Evolutionary conservation across 2,113 vertebrate genomes (phyloP).

Genomic region (Elgaria multicarinata): DNA sequence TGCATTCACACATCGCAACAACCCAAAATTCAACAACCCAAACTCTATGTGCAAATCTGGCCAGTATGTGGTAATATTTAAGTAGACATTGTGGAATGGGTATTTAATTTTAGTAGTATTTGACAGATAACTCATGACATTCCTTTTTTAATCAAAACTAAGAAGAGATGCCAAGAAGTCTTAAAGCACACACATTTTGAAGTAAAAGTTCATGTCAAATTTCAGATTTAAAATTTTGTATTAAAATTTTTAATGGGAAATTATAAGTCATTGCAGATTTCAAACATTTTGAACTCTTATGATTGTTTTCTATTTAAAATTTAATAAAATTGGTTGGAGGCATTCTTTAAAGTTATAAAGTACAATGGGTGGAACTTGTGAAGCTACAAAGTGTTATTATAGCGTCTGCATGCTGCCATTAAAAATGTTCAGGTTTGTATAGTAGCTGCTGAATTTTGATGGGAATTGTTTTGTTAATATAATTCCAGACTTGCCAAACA

Average conservation of each 20-base stretch:
- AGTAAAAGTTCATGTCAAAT: background rate
- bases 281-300: background rate
- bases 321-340: background rate
- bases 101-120: background rate
- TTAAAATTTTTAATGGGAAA: background rate
- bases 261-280: background rate
- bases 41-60: too few species aligned
- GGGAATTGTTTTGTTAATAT: background rate
- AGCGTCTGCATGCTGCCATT: background rate
- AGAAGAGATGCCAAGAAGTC: background rate
- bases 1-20: too few species aligned
- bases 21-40: too few species aligned
- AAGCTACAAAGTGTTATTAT: background rate
- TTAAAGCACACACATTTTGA: background rate
- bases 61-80: background rate
- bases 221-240: background rate
- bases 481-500: too few species aligned
- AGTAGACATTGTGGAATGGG: background rate
- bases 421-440: background rate
- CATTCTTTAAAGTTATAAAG: background rate
- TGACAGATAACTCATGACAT: background rate
- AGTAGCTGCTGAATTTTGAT: background rate
- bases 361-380: background rate
- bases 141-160: background rate
- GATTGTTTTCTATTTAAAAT: background rate